Evolutionary conservation across 2,888 invertebrate species (phyloP), one percentile per base, ranked within the genome.

Genomic region (Tillus elongatus): DNA sequence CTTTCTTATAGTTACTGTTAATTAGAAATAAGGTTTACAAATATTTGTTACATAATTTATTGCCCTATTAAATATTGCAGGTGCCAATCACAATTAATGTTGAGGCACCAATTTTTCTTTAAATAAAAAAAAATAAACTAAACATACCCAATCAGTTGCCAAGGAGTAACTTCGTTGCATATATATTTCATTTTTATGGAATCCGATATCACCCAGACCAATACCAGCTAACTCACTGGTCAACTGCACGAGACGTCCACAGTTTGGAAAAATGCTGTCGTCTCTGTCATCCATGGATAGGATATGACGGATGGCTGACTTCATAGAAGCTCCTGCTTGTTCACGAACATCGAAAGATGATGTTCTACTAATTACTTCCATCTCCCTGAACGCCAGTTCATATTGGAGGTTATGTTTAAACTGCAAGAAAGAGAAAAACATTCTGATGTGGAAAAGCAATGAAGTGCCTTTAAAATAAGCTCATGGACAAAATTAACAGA

Each of bases 201-300:
- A 91, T 10, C 86, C 83, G n/a, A 92, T 79, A 59, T 92, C 86
- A 2, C 97, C 97, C n/a, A n/a, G n/a, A 6, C 95, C 93, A 3
- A 93, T 61, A 1, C 92, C 80, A 14, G 93, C 90, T 52, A 87
- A 71, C 66, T 97, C 96, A 51, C 85, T 79, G 3, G 75, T 75
- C 41, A 84, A 70, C 66, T 82, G 81, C 3, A 87, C 63, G 46
- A 82, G 68, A 3, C 75, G 62, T 3, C 93, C 93, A 28, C 68
- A 66, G 4, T 75, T 75, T 2, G 93, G 92, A 63, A 93, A 86
- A 39, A 91, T 77, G 2, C 68, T 63, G 51, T 79, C 81, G 63
- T 93, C 89, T 42, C 93, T 74, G 40, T 75, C 75, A 64, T 93
- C 93, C 39, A 81, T 74, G 0, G 79, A 70, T 43, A 87, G 71